Percentiles rank a stretch among this genome's conserved stretches.
phyloP scores from a whole-genome alignment of 2,113 vertebrate genomes.

The Crotalus tigris region DNA sequence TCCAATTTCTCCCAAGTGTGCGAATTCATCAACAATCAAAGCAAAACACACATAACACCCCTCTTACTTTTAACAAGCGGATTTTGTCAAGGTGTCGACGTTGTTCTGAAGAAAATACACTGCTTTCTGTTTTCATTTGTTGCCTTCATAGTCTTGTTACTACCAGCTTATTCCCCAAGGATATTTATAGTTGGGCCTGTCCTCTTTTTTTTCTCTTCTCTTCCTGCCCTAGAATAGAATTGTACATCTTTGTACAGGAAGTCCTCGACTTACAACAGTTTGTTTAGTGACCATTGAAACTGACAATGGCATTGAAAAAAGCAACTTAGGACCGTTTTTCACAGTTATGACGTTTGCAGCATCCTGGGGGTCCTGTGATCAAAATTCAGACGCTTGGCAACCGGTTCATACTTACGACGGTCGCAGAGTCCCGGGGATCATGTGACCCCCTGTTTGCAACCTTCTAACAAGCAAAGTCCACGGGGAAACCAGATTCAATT shows the following conservation, averaged over 20 bases:
- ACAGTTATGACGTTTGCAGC: too few relatives aligned
- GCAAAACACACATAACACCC: neutral
- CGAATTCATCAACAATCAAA: neutral
- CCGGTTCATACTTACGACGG: too few relatives aligned
- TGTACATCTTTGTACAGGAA: neutral
- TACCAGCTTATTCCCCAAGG: neutral
- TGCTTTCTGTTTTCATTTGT: neutral
- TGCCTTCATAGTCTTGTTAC: neutral
- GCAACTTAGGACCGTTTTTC: too few relatives aligned
- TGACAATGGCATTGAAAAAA: too few relatives aligned
- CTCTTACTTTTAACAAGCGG: neutral
- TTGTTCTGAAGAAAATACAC: neutral
- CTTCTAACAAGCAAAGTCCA: too few relatives aligned
- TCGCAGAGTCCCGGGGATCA: too few relatives aligned
- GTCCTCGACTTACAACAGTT: neutral
- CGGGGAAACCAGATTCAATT: too few relatives aligned
- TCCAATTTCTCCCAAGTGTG: neutral
- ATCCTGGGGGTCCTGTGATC: too few relatives aligned
- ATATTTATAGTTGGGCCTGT: neutral
- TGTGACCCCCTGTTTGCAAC: too few relatives aligned
- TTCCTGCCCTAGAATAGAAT: neutral
- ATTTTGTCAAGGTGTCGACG: neutral
- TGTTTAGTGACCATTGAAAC: accelerated
- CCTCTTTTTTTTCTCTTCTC: neutral
- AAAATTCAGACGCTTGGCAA: too few relatives aligned